Conservation (phyloP, 2,797 vertebrate genomes). For the Pitangus sulphuratus region DNA sequence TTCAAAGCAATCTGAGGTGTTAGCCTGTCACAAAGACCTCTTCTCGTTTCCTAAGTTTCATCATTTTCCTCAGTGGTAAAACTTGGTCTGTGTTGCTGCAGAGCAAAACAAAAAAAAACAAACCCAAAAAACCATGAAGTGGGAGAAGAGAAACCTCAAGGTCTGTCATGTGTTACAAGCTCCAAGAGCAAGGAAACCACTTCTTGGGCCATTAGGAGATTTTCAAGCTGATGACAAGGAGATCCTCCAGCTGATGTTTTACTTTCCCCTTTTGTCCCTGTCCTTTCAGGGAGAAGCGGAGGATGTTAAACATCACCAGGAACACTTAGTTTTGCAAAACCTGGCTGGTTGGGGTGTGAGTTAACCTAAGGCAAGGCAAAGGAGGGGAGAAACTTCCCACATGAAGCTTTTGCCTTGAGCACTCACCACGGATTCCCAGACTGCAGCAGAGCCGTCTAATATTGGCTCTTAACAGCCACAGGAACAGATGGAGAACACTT, state of each 20-base stretch:
- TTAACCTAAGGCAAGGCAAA: not conserved
- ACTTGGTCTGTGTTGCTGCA: not conserved
- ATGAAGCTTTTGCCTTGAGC: not conserved
- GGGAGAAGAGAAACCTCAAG: not conserved
- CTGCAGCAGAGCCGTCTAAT: constrained; percentile 42
- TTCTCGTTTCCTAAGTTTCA: not conserved
- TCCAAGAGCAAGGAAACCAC: not conserved
- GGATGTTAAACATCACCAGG: fast-evolving
- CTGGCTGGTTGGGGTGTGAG: not conserved
- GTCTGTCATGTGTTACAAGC: not conserved
- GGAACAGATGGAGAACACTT: constrained; percentile 59
- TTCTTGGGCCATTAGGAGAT: not conserved
- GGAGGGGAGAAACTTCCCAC: not conserved
- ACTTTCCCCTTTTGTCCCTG: not conserved
- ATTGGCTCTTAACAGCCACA: constrained; percentile 40
- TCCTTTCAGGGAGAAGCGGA: not conserved
- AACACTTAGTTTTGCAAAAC: not conserved
- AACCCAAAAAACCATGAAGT: fast-evolving
- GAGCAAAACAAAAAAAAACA: not conserved
- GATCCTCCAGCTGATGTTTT: not conserved
- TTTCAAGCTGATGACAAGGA: not conserved
- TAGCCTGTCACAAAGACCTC: not conserved
- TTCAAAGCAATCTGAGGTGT: not conserved
- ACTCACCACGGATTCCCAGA: constrained; percentile 27
- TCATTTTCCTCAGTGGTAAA: not conserved